Base-by-base conservation (phyloP, 2,888 invertebrate species). In the Hofmannophila pseudospretella region DNA sequence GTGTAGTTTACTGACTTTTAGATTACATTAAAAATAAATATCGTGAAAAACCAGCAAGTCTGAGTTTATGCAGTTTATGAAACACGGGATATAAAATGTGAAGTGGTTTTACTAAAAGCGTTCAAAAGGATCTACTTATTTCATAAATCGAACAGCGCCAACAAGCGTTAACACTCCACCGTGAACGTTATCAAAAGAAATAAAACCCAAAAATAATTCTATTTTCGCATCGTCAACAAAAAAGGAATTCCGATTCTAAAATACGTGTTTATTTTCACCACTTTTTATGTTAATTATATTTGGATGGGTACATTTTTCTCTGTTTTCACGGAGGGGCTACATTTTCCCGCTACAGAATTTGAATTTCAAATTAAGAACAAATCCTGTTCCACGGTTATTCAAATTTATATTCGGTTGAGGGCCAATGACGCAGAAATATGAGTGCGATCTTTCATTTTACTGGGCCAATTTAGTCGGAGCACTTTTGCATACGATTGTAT, bases 241-340 rank as follows among this genome's bases (percentile, higher is more conserved):
- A 30, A 34, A 13, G 26, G 2, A 32, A 49, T 51, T 51, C 40
- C 39, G 39, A 58, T 61, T 58, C 42, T 46, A 55, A 67, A 64
- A 55, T 64, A 58, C 51, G 66, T 74, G 73, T 76, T 73, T 74
- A 71, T 67, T 65, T 58, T 52, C 54, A 51, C 44, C 54, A 55
- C 65, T 70, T 72, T 74, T 74, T 75, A 76, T 76, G 72, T 59
- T 74, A 77, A 75, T 76, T 76, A 69, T 67, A 70, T 76, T 71
- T 71, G 70, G 64, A 72, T 69, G 66, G 62, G 67, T 66, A 71
- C 69, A 70, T 74, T 75, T 74, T 72, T 70, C 64, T 61, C 60
- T 69, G 69, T 69, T 71, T 70, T 58, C 62, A 54, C 59, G 59
- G 64, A 54, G 58, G 53, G 49, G 56, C 67, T 64, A 67, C 74